phyloP scores from a whole-genome alignment of 2,888 invertebrate species.

The Camponotus fellah region DNA sequence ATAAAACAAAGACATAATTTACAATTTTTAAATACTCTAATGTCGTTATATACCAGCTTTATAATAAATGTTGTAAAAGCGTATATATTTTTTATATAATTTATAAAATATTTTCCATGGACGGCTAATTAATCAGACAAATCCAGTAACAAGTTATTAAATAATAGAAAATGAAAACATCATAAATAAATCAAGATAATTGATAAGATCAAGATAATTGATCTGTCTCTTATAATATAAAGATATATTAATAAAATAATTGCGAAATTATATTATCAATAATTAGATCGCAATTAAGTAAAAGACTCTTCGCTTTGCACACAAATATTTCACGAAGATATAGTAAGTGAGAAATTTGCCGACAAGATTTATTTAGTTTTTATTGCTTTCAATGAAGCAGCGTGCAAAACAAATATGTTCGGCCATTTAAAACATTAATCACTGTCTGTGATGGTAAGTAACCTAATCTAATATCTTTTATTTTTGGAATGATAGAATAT shows the following conservation, averaged over 20 bases:
- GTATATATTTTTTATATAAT: too few relatives aligned
- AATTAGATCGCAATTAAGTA: not conserved
- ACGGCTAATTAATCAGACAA: not conserved
- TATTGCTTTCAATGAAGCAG: not conserved
- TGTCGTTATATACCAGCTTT: too few relatives aligned
- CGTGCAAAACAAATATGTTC: slow-evolving; percentile 35
- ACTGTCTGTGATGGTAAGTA: slow-evolving; percentile 32
- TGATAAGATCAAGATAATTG: slow-evolving; percentile 12
- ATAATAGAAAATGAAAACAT: not conserved
- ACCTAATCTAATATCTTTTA: slow-evolving; percentile 59
- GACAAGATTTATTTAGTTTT: slow-evolving; percentile 13
- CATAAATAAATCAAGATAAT: slow-evolving; percentile 12
- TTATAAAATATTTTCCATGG: too few relatives aligned
- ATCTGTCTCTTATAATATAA: not conserved
- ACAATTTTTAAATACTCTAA: too few relatives aligned
- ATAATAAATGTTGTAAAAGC: too few relatives aligned
- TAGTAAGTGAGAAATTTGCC: not conserved
- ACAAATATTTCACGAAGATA: not conserved
- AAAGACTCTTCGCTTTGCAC: not conserved
- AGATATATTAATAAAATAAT: not conserved
- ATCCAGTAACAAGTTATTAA: slow-evolving; percentile 19
- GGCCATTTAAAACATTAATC: slow-evolving; percentile 61
- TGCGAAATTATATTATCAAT: not conserved
- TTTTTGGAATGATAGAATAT: slow-evolving; percentile 29
- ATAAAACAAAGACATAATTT: too few relatives aligned